phyloP scores from a whole-genome alignment of 2,888 invertebrate species.

The Myopa tessellatipennis region DNA sequence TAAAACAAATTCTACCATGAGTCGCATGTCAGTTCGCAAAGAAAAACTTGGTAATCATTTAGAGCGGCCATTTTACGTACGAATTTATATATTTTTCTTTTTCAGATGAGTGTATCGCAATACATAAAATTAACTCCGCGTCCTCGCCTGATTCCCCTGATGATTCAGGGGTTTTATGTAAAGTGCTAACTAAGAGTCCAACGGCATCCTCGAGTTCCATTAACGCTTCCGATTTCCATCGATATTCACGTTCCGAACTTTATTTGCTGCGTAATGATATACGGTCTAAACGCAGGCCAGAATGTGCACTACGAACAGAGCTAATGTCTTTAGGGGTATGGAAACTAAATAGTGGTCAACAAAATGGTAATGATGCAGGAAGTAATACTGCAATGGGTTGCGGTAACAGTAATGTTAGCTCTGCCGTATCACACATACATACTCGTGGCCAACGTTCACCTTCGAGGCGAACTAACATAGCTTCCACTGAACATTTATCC shows the following conservation, averaged over 20 bases:
- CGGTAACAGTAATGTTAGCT: background rate
- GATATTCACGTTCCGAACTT: slow-evolving; percentile 78
- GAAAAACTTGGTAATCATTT: no score
- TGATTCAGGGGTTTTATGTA: background rate
- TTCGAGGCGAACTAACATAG: slow-evolving; percentile 12
- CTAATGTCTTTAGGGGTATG: slow-evolving; percentile 63
- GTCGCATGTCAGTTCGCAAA: no score
- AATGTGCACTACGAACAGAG: slow-evolving; percentile 72
- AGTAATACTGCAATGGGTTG: background rate
- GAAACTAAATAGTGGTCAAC: slow-evolving; percentile 59
- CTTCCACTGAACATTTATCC: background rate
- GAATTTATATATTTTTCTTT: background rate
- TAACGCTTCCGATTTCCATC: slow-evolving; percentile 46
- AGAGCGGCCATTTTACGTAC: no score
- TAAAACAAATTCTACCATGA: no score
- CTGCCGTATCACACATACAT: background rate
- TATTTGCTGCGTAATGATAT: slow-evolving; percentile 78
- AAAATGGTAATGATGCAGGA: slow-evolving; percentile 19
- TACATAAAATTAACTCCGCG: background rate
- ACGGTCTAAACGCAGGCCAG: slow-evolving; percentile 78
- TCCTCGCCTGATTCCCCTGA: background rate
- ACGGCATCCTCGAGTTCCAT: background rate
- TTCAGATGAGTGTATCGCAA: slow-evolving; percentile 3
- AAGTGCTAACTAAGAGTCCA: background rate
- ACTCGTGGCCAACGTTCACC: slow-evolving; percentile 26